phyloP scores from a whole-genome alignment of 2,797 vertebrate genomes.

The Platyrinchus mystaceus region DNA sequence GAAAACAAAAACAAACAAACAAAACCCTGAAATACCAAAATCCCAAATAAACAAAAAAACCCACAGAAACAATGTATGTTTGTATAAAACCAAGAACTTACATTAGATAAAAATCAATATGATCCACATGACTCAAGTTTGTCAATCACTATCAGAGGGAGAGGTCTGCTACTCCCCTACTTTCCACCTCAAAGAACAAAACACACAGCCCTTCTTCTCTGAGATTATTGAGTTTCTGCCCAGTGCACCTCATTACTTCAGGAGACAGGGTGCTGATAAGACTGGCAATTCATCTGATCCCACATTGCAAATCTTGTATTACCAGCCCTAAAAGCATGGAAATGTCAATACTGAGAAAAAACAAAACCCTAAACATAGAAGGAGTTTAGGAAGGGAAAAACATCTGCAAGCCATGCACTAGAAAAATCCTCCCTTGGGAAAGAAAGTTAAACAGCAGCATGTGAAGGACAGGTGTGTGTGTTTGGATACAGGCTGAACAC shows the following conservation, averaged over 20 bases:
- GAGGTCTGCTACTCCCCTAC: background rate
- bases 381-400: background rate
- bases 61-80: background rate
- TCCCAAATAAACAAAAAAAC: background rate
- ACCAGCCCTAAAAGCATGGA: background rate
- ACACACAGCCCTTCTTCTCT: background rate
- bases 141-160: background rate
- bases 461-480: background rate
- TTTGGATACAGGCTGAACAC: accelerated
- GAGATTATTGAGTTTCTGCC: background rate
- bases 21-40: background rate
- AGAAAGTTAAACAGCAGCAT: background rate
- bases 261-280: background rate
- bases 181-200: background rate
- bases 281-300: background rate
- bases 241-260: background rate
- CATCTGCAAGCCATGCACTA: background rate
- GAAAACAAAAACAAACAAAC: background rate
- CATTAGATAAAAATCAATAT: background rate
- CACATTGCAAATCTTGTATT: background rate
- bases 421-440: background rate
- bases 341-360: background rate
- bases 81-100: background rate
- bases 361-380: background rate
- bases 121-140: background rate